Percentiles rank a stretch among this genome's conserved stretches.
Evolutionary conservation across 2,113 vertebrate genomes (phyloP).

Genomic region (Aegithalos caudatus): DNA sequence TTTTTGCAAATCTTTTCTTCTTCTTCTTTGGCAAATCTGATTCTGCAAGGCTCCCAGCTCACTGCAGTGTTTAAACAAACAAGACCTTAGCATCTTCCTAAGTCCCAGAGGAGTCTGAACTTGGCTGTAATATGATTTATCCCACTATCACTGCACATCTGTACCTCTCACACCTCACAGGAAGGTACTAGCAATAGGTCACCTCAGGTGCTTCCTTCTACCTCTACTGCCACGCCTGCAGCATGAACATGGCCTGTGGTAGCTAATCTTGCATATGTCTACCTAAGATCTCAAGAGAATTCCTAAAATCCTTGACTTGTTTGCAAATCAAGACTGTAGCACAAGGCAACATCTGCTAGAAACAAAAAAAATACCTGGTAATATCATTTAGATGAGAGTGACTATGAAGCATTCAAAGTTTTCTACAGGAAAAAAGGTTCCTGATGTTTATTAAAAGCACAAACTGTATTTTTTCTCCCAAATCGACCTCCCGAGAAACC

Average conservation of each 20-base stretch:
- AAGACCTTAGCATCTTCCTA: not conserved
- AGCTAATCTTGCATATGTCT: not conserved
- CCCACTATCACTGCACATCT: not conserved
- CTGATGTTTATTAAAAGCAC: slow-evolving; percentile 36
- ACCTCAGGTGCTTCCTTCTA: not conserved
- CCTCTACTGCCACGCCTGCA: not conserved
- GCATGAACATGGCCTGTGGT: not conserved
- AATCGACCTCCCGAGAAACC: not conserved
- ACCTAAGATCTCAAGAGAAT: not conserved
- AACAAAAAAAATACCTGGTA: not conserved
- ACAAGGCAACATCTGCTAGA: slow-evolving; percentile 14
- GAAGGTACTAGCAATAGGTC: not conserved
- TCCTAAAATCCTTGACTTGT: not conserved
- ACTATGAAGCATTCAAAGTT: not conserved
- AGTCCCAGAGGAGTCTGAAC: not conserved
- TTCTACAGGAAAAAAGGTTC: not conserved
- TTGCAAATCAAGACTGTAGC: not conserved
- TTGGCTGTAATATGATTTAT: not conserved
- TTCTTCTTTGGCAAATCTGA: not conserved
- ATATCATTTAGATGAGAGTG: not conserved
- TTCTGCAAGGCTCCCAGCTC: not conserved
- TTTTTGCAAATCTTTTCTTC: too few relatives aligned
- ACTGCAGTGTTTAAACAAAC: not conserved
- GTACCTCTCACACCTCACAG: not conserved
- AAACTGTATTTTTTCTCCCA: not conserved